These are phyloP conservation scores for Piscicola geometra DNA, from an alignment of 2,888 invertebrate species.

Conservation along the genomic window DNA sequence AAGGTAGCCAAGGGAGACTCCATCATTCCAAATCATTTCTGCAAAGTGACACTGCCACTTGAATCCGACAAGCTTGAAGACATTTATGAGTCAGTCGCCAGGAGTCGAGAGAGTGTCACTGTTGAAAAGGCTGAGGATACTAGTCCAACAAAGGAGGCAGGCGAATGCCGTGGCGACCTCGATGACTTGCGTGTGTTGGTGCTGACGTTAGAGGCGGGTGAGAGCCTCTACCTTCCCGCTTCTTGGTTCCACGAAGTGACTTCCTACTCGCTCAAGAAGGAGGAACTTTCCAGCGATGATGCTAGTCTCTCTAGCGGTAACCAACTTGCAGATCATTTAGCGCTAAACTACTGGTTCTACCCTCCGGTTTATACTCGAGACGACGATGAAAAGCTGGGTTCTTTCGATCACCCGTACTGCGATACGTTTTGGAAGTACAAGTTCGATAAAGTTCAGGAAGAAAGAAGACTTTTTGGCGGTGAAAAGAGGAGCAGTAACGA, in stretches of 20 bases:
- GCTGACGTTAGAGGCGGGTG: conserved; percentile 29
- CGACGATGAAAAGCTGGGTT: not conserved
- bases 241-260: conserved; percentile 42
- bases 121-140: not conserved
- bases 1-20: not conserved
- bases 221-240: conserved; percentile 39
- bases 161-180: no score
- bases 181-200: conserved; percentile 28
- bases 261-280: conserved; percentile 32
- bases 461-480: not conserved
- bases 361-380: conserved; percentile 31
- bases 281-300: not conserved
- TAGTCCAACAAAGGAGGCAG: not conserved
- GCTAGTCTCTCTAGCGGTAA: no score
- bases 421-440: conserved; percentile 38
- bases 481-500: not conserved
- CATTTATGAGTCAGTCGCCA: conserved; percentile 3
- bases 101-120: not conserved
- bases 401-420: conserved; percentile 33
- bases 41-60: conserved; percentile 28
- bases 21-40: conserved; percentile 37
- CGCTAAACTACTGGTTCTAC: conserved; percentile 40
- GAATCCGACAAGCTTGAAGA: conserved; percentile 31
- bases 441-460: conserved; percentile 29
- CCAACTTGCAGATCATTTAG: conserved; percentile 35